Conservation (phyloP, 2,113 vertebrate genomes). For the Gnathonemus echidnorhynchus region DNA sequence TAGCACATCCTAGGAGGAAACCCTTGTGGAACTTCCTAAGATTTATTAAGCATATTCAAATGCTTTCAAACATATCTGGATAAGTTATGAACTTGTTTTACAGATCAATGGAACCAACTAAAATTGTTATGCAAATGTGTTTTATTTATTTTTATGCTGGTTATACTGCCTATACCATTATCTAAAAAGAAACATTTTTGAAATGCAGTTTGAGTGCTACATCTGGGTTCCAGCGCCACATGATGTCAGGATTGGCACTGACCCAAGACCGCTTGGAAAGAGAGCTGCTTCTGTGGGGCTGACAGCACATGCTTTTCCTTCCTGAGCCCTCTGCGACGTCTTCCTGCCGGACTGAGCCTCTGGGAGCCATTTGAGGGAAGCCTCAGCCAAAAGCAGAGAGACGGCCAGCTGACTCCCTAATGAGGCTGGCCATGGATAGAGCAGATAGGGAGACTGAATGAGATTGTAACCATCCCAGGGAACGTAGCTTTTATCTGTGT, state of each 20-base stretch:
- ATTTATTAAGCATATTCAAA: background rate
- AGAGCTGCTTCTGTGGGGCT: constrained; percentile 51
- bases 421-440: constrained; percentile 29
- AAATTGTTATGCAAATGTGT: background rate
- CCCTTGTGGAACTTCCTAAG: background rate
- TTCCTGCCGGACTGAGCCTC: constrained; percentile 71
- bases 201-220: constrained; percentile 29
- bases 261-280: constrained; percentile 49
- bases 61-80: background rate
- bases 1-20: background rate
- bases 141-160: background rate
- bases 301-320: constrained; percentile 79
- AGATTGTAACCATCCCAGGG: background rate
- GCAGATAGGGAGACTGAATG: constrained; percentile 33
- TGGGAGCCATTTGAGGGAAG: constrained; percentile 60
- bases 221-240: constrained; percentile 54
- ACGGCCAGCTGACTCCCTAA: constrained; percentile 42
- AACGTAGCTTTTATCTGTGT: background rate
- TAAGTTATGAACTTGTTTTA: background rate
- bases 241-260: constrained; percentile 76
- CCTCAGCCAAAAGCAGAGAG: constrained; percentile 44
- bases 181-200: background rate
- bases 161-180: background rate
- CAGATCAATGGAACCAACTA: background rate
- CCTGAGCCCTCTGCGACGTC: constrained; percentile 82